Conservation (phyloP, 2,797 vertebrate species). For the Anabacerthia variegaticeps region DNA sequence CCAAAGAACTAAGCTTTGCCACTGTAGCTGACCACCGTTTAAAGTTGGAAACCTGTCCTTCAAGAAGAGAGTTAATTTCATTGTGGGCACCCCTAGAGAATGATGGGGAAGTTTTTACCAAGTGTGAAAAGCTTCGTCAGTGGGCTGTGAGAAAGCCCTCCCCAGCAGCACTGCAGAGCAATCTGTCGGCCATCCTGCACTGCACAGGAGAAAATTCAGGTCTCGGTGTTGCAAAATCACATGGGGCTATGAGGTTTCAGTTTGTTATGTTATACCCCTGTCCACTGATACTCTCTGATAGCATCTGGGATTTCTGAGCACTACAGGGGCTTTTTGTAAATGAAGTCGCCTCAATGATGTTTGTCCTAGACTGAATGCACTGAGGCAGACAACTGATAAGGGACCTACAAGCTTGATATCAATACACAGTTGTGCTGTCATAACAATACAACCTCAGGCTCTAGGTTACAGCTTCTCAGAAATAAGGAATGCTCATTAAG, state of each 20-base stretch:
- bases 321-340: constrained; percentile 16
- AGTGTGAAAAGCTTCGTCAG: not conserved
- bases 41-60: not conserved
- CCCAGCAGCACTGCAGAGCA: not conserved
- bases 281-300: constrained; percentile 42
- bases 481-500: constrained; percentile 20
- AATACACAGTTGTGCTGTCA: constrained; percentile 26
- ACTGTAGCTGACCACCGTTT: accelerated
- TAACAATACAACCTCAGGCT: constrained; percentile 28
- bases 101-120: accelerated
- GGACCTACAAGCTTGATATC: constrained; percentile 48
- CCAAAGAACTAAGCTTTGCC: not conserved
- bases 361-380: constrained; percentile 15
- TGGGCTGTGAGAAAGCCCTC: not conserved
- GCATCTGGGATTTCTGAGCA: constrained; percentile 53
- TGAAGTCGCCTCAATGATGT: not conserved
- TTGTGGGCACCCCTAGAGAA: not conserved
- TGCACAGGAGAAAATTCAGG: not conserved
- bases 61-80: not conserved
- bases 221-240: not conserved
- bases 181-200: not conserved
- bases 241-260: constrained; percentile 60
- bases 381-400: constrained; percentile 28
- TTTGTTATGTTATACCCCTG: constrained; percentile 35
- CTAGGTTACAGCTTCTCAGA: not conserved